Conservation (phyloP, 1,140 invertebrate genomes). For the Aphelenchoides besseyi region DNA sequence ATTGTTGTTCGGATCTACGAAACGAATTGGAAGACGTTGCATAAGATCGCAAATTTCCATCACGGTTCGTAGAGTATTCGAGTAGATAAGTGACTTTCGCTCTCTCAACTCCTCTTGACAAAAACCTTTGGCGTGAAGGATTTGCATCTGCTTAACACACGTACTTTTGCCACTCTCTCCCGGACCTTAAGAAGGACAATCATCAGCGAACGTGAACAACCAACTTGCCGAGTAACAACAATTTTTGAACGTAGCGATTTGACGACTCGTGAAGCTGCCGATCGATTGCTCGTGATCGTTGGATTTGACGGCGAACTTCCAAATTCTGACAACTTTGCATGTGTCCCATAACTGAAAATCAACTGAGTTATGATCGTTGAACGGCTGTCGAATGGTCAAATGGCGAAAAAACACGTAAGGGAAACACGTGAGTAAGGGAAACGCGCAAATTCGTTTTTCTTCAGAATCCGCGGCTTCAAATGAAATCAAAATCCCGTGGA, state of each 20-base stretch:
- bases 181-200: not conserved
- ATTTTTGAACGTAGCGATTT: not conserved
- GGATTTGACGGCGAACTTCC: not conserved
- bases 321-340: not conserved
- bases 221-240: not conserved
- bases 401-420: too few species aligned
- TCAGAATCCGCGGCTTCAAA: too few species aligned
- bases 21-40: conserved; percentile 24
- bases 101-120: conserved; percentile 44
- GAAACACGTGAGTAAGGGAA: too few species aligned
- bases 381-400: too few species aligned
- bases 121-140: conserved; percentile 49
- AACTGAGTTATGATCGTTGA: too few species aligned
- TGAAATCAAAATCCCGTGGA: too few species aligned
- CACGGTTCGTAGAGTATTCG: conserved; percentile 37
- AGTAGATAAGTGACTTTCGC: conserved; percentile 39
- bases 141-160: conserved; percentile 21
- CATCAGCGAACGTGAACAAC: too few species aligned
- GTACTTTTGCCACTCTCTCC: conserved; percentile 7
- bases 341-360: too few species aligned
- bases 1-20: conserved; percentile 12
- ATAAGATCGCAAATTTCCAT: conserved; percentile 35
- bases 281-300: not conserved
- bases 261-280: not conserved
- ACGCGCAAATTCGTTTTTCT: too few species aligned